Evolutionary conservation across 2,113 vertebrate genomes (phyloP).

Genomic region (Stegostoma tigrinum): DNA sequence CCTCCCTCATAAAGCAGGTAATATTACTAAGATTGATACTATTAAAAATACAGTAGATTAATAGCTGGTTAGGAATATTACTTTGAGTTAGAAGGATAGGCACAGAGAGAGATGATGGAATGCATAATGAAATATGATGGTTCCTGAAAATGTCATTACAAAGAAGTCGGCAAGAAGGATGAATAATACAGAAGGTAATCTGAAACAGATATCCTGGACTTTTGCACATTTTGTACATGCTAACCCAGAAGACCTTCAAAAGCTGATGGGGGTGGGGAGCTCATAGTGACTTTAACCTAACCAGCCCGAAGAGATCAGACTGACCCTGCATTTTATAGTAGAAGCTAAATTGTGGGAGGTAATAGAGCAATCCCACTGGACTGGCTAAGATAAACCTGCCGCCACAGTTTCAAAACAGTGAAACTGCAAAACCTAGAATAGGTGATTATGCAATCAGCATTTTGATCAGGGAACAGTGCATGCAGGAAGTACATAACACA

Average conservation of each 20-base stretch:
- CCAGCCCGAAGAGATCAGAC: not conserved
- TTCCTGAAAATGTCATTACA: not conserved
- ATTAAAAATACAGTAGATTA: not conserved
- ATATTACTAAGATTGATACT: not conserved
- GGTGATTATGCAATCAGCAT: not conserved
- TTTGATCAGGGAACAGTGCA: not conserved
- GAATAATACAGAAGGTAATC: not conserved
- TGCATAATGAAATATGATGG: not conserved
- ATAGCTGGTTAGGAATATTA: not conserved
- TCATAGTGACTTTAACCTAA: not conserved
- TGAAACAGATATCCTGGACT: slow-evolving; percentile 5
- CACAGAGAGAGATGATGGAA: not conserved
- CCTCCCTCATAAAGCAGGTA: not conserved
- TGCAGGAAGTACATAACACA: not conserved
- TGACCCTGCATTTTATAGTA: not conserved
- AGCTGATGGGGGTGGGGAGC: not conserved
- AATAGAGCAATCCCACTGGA: not conserved
- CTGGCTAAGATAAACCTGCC: not conserved
- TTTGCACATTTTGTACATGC: not conserved
- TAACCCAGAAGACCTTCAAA: not conserved
- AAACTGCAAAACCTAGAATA: not conserved
- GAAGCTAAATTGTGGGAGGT: not conserved
- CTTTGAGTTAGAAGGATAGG: not conserved
- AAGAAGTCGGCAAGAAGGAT: not conserved
- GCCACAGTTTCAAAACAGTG: not conserved